These are phyloP conservation scores for Rhinatrema bivittatum DNA, from an alignment of 2,797 vertebrate species.

Conservation along the genomic window DNA sequence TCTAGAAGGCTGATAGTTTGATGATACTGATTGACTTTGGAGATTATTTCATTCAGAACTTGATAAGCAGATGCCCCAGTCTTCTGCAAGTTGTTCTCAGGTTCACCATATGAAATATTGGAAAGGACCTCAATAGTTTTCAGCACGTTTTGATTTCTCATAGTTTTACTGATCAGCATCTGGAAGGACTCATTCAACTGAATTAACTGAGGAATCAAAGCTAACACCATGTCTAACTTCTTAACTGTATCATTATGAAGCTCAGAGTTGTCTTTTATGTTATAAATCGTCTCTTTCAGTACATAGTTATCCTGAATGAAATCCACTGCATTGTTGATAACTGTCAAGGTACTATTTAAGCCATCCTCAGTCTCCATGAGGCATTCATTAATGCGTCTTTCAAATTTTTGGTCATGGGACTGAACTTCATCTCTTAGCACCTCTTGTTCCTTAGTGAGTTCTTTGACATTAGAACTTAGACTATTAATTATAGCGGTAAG, in stretches of 20 bases:
- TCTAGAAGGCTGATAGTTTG: conserved; percentile 30
- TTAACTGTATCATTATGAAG: conserved; percentile 29
- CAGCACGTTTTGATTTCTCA: conserved; percentile 24
- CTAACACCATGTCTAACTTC: conserved; percentile 38
- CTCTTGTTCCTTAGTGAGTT: conserved; percentile 45
- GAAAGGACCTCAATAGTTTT: conserved; percentile 19
- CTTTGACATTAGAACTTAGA: conserved; percentile 38
- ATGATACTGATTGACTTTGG: conserved; percentile 30
- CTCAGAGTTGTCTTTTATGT: conserved; percentile 22
- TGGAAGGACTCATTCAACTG: conserved; percentile 52
- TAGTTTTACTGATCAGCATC: conserved; percentile 25
- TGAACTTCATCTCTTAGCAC: conserved; percentile 47
- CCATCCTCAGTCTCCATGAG: conserved; percentile 58
- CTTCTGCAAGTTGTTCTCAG: conserved; percentile 10
- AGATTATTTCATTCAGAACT: conserved; percentile 37
- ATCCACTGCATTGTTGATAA: conserved; percentile 61
- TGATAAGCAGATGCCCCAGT: conserved; percentile 24
- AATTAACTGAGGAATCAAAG: conserved; percentile 42
- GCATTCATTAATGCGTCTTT: conserved; percentile 42
- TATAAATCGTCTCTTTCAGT: conserved; percentile 24
- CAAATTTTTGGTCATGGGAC: conserved; percentile 32
- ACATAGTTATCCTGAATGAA: conserved; percentile 58
- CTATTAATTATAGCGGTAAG: conserved; percentile 31
- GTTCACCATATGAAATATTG: conserved; percentile 1
- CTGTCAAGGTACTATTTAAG: conserved; percentile 60